Evolutionary conservation across 2,888 invertebrate species (phyloP).

Genomic region (Polydrusus cervinus): DNA sequence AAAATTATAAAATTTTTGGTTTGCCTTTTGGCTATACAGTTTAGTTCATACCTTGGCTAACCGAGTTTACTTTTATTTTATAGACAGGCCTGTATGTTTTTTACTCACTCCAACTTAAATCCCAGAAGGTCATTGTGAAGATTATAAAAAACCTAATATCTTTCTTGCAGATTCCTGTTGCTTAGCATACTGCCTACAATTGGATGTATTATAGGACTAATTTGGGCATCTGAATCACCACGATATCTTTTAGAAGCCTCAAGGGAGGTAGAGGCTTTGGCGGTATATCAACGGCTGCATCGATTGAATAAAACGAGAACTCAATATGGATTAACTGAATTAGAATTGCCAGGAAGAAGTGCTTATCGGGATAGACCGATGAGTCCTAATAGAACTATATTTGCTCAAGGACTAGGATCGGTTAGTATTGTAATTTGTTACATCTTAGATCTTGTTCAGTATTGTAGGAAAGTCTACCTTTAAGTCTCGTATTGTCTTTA

Average conservation of each 20-base stretch:
- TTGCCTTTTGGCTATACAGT: no score
- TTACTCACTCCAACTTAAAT: no score
- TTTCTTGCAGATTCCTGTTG: conserved; percentile 72
- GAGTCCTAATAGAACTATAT: conserved; percentile 65
- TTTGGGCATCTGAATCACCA: conserved; percentile 85
- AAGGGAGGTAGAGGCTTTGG: conserved; percentile 85
- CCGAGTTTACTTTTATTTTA: no score
- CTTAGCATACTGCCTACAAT: conserved; percentile 82
- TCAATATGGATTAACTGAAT: conserved; percentile 78
- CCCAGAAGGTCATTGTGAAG: no score
- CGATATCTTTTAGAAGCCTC: conserved; percentile 83
- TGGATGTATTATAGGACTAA: conserved; percentile 79
- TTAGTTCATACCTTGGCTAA: no score
- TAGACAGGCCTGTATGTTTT: no score
- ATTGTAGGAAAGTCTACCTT: no score
- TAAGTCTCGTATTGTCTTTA: no score
- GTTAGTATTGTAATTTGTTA: conserved; percentile 58
- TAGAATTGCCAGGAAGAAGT: conserved; percentile 81
- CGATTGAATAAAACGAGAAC: conserved; percentile 68
- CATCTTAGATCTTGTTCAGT: no score
- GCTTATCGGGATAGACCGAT: conserved; percentile 67
- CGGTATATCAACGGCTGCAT: conserved; percentile 79
- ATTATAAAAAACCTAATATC: background rate
- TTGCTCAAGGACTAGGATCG: conserved; percentile 66
- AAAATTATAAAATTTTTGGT: no score